phyloP scores from a whole-genome alignment of 2,888 invertebrate species.

The Limnephilus marmoratus region DNA sequence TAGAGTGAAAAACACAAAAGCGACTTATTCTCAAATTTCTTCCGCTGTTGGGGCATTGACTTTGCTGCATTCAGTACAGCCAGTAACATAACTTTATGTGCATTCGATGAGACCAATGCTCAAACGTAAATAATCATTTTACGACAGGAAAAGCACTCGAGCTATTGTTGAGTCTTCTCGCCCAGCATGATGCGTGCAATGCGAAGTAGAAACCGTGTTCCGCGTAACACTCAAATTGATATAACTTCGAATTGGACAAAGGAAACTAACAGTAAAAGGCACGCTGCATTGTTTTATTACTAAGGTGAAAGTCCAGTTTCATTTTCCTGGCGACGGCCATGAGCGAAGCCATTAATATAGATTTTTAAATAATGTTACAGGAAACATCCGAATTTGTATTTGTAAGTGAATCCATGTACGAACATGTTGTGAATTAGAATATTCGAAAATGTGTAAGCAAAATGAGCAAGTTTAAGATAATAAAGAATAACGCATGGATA shows the following conservation, averaged over 20 bases:
- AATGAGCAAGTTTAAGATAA: background rate
- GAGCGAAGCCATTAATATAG: background rate
- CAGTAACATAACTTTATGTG: background rate
- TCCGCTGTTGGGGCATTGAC: background rate
- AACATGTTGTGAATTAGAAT: background rate
- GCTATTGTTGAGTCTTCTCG: background rate
- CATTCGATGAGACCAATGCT: background rate
- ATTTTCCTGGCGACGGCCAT: background rate
- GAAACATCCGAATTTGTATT: background rate
- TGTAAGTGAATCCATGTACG: background rate
- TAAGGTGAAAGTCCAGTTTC: background rate
- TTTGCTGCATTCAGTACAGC: background rate
- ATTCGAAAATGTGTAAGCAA: background rate
- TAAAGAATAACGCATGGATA: too few relatives aligned
- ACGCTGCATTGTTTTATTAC: conserved; percentile 7
- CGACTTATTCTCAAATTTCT: background rate
- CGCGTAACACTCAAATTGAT: conserved; percentile 2
- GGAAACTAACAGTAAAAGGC: conserved; percentile 10
- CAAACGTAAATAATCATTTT: conserved; percentile 15
- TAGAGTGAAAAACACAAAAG: background rate
- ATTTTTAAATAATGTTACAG: background rate
- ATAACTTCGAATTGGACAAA: conserved; percentile 18
- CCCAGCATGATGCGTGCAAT: background rate
- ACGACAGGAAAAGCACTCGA: conserved; percentile 33
- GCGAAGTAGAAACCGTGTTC: conserved; percentile 15